Percentiles rank a stretch among this genome's conserved stretches.
phyloP scores from a whole-genome alignment of 1,140 invertebrate species.

The Eriocheir sinensis region DNA sequence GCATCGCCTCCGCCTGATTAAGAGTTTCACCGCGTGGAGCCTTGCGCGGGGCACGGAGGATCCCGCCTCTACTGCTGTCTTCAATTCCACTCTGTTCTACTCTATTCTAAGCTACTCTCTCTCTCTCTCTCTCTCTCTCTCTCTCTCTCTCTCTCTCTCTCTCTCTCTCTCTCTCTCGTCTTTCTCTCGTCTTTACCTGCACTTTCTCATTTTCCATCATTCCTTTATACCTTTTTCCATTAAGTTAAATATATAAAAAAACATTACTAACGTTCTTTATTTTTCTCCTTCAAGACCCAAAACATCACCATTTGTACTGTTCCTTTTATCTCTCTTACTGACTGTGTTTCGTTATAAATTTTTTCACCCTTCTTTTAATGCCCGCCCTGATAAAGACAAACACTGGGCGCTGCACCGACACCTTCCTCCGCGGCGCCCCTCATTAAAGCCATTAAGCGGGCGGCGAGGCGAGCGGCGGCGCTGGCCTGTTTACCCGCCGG shows the following conservation, averaged over 20 bases:
- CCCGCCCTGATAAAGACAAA: background rate
- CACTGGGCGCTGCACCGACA: background rate
- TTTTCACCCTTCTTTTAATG: too few relatives aligned
- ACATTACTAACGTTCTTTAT: too few relatives aligned
- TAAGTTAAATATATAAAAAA: too few relatives aligned
- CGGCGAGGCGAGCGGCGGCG: background rate
- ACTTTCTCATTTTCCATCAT: too few relatives aligned
- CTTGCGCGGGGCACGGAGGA: background rate
- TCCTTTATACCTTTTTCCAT: background rate
- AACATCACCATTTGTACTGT: too few relatives aligned
- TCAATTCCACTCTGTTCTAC: too few relatives aligned
- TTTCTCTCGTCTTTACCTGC: too few relatives aligned
- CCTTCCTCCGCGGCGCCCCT: background rate
- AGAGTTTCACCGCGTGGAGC: background rate
- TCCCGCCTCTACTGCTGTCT: too few relatives aligned
- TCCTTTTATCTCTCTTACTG: too few relatives aligned
- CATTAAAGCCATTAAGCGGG: background rate
- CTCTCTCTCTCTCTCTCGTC: slow-evolving; percentile 21
- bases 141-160: slow-evolving; percentile 22
- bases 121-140: slow-evolving; percentile 22
- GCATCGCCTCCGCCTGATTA: background rate
- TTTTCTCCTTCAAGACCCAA: too few relatives aligned
- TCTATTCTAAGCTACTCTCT: background rate
- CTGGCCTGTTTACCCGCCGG: background rate
- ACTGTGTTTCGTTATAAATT: too few relatives aligned